These are phyloP conservation scores for Notothenia rossii DNA, from an alignment of 2,113 vertebrate species.

Conservation along the genomic window DNA sequence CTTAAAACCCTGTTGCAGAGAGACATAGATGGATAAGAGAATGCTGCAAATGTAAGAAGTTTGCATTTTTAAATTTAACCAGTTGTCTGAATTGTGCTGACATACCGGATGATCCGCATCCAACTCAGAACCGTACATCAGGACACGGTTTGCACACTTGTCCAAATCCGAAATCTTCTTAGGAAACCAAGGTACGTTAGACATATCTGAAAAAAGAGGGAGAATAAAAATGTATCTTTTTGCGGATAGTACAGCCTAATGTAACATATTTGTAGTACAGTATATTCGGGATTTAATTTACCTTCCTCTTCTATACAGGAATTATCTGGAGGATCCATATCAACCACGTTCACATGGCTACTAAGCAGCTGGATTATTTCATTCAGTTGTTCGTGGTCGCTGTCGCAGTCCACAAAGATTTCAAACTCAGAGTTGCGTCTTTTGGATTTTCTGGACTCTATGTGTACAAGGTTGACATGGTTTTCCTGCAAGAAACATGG, in stretches of 20 bases:
- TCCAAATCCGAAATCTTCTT: constrained; percentile 98
- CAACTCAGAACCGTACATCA: constrained; percentile 97
- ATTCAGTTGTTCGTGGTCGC: constrained; percentile 92
- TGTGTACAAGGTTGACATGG: constrained; percentile 95
- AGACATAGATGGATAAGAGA: background rate
- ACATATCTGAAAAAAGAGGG: constrained; percentile 85
- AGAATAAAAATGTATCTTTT: background rate
- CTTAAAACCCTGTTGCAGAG: constrained; percentile 91
- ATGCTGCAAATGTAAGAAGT: background rate
- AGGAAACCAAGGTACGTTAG: constrained; percentile 93
- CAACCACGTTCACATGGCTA: constrained; percentile 89
- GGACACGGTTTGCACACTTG: constrained; percentile 94
- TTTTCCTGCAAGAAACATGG: constrained; percentile 88
- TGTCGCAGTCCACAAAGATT: constrained; percentile 97
- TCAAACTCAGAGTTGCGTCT: constrained; percentile 96
- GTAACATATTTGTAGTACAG: background rate
- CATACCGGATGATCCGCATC: constrained; percentile 89
- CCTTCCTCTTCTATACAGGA: constrained; percentile 85
- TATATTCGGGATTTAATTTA: constrained; percentile 47
- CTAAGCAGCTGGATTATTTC: constrained; percentile 93
- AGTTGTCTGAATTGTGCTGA: background rate
- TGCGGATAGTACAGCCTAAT: background rate
- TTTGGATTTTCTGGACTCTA: constrained; percentile 96
- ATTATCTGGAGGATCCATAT: constrained; percentile 88
- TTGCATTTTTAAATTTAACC: background rate